Conservation (phyloP, 2,113 vertebrate genomes). For the Scortum barcoo region DNA sequence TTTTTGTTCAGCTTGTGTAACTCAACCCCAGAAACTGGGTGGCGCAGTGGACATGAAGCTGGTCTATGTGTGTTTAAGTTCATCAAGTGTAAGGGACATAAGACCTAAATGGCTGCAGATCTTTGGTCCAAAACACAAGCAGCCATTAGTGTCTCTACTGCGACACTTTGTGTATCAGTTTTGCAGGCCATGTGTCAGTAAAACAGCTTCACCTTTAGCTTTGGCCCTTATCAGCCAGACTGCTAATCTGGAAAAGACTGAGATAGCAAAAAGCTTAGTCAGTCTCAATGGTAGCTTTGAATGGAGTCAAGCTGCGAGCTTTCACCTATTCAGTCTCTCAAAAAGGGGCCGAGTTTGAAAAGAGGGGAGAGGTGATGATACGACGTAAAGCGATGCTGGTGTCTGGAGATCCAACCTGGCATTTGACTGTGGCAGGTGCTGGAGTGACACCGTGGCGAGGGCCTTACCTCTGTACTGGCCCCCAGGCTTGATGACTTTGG, state of each 20-base stretch:
- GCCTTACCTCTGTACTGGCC: conserved; percentile 83
- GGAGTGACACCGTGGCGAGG: background rate
- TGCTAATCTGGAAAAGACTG: conserved; percentile 63
- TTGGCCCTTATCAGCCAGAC: conserved; percentile 55
- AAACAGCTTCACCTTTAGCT: conserved; percentile 42
- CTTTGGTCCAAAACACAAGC: background rate
- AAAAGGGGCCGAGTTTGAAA: conserved; percentile 54
- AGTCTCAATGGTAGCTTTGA: conserved; percentile 52
- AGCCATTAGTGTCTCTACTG: too few relatives aligned
- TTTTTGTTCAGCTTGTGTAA: conserved; percentile 40
- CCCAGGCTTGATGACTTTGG: conserved; percentile 93
- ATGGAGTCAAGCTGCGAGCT: conserved; percentile 51
- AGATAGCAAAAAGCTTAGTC: conserved; percentile 49
- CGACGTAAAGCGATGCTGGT: conserved; percentile 21
- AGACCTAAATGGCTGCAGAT: conserved; percentile 1
- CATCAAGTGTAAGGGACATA: background rate
- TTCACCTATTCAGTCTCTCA: conserved; percentile 63
- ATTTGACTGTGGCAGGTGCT: conserved; percentile 21
- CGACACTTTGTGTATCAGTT: conserved; percentile 9
- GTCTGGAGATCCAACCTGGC: conserved; percentile 11
- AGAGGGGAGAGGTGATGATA: conserved; percentile 34
- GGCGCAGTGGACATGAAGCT: conserved; percentile 5
- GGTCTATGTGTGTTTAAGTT: background rate
- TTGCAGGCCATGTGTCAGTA: conserved; percentile 15
- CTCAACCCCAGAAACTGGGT: conserved; percentile 23